Evolutionary conservation across 2,113 vertebrate genomes (phyloP).

Genomic region (Chiloscyllium plagiosum): DNA sequence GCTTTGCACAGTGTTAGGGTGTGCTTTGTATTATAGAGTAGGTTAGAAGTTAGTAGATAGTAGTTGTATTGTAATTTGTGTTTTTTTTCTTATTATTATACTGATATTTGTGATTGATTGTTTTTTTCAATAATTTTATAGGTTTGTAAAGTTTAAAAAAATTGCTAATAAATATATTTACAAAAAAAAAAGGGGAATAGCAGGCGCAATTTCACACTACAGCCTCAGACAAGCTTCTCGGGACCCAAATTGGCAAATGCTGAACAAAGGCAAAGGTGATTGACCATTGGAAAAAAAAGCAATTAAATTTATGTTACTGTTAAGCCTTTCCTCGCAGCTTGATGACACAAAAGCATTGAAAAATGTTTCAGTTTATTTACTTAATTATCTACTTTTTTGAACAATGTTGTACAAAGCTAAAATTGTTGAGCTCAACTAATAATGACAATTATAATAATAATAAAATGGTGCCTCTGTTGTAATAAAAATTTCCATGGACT

Average conservation of each 20-base stretch:
- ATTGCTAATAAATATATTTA: too few relatives aligned
- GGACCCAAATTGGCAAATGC: not conserved
- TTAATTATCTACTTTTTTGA: not conserved
- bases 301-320: not conserved
- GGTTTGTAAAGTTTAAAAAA: too few relatives aligned
- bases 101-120: too few relatives aligned
- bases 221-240: not conserved
- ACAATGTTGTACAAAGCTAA: not conserved
- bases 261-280: not conserved
- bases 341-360: not conserved
- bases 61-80: too few relatives aligned
- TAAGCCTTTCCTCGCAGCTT: not conserved
- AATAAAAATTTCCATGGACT: not conserved
- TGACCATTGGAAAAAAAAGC: not conserved
- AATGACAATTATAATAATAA: not conserved
- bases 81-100: too few relatives aligned
- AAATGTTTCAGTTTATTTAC: not conserved
- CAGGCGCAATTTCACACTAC: not conserved
- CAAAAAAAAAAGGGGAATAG: not conserved
- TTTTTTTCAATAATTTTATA: too few relatives aligned
- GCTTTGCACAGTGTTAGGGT: too few relatives aligned
- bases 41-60: too few relatives aligned
- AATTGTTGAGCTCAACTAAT: not conserved
- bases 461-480: not conserved
- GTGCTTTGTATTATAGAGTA: too few relatives aligned